Evolutionary conservation across 2,113 vertebrate species (phyloP).

Genomic region (Blennius ocellaris): DNA sequence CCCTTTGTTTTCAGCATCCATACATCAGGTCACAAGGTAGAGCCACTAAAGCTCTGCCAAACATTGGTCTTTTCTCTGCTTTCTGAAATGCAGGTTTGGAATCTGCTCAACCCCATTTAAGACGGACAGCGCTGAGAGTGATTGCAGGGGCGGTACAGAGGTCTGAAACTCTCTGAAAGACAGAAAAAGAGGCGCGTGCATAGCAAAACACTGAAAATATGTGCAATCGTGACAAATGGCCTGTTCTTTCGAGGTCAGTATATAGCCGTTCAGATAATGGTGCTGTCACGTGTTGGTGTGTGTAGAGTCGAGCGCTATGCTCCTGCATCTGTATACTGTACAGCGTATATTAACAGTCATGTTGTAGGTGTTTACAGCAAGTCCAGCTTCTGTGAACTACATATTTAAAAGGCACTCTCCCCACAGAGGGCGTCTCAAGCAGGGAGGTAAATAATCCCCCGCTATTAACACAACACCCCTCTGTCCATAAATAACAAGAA

Average conservation of each 20-base stretch:
- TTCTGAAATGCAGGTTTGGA: slow-evolving; percentile 78
- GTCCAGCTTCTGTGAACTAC: slow-evolving; percentile 61
- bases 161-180: slow-evolving; percentile 45
- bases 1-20: slow-evolving; percentile 74
- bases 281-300: slow-evolving; percentile 28
- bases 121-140: slow-evolving; percentile 29
- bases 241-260: slow-evolving; percentile 74
- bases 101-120: slow-evolving; percentile 73
- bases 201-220: slow-evolving; percentile 12
- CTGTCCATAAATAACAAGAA: slow-evolving; percentile 75
- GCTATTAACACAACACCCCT: slow-evolving; percentile 47
- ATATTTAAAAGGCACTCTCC: slow-evolving; percentile 74
- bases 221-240: slow-evolving; percentile 51
- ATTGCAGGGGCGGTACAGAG: slow-evolving; percentile 28
- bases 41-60: slow-evolving; percentile 80
- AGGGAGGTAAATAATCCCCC: slow-evolving; percentile 68
- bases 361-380: slow-evolving; percentile 62
- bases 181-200: slow-evolving; percentile 29
- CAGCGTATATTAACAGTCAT: slow-evolving; percentile 75
- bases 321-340: slow-evolving; percentile 67
- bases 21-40: slow-evolving; percentile 78
- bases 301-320: slow-evolving; percentile 77
- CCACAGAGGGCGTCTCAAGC: slow-evolving; percentile 53
- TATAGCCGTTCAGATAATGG: slow-evolving; percentile 72
- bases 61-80: slow-evolving; percentile 78